Evolutionary conservation across 1,140 invertebrate genomes (phyloP), one percentile per base, ranked within the genome.

Genomic region (Trachymyrmex septentrionalis): DNA sequence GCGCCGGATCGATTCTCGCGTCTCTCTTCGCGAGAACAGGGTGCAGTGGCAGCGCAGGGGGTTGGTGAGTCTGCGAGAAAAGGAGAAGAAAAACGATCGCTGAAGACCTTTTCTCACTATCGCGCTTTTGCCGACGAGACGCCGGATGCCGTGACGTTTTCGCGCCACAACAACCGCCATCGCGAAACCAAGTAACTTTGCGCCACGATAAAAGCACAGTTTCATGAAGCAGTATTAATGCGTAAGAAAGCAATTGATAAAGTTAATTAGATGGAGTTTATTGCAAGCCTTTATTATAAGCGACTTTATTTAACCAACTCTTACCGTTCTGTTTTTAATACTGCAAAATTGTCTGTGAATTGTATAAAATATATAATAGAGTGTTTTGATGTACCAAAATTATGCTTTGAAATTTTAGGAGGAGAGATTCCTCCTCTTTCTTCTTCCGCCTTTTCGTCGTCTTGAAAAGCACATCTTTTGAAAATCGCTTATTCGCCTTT

Each of bases 1-100:
- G 73, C 3, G 77, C 72, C 50, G 66, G 76, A 92, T 91, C 91
- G 91, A 92, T 92, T 91, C 69, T 88, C 69, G 57, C 78, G 88
- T 89, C 71, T 87, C 86, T 34, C 30, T 30, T 34, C 86, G 75
- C 57, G 80, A 86, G 71, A 81, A 53, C 57, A 66, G 48, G n/a
- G 81, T 84, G 24, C 67, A 59, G 27, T 30, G 34, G 30, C 16
- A 48, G 57, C 21, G 57, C 21, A 4, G 59, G 3, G 34, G n/a
- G 19, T 34, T 21, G 30, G 27, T 14, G 71, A 27, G 78, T 61
- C 10, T 48, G 34, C 12, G 88, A 73, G 44, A 27, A 50, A 50
- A 34, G 30, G 44, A 44, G 66, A 30, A 24, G 63, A 71, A 44
- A 48, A 71, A 87, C 66, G 72, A 19, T 69, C 82, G 76, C 71